Evolutionary conservation across 1,140 invertebrate genomes (phyloP).

Genomic region (Drosophila azteca): DNA sequence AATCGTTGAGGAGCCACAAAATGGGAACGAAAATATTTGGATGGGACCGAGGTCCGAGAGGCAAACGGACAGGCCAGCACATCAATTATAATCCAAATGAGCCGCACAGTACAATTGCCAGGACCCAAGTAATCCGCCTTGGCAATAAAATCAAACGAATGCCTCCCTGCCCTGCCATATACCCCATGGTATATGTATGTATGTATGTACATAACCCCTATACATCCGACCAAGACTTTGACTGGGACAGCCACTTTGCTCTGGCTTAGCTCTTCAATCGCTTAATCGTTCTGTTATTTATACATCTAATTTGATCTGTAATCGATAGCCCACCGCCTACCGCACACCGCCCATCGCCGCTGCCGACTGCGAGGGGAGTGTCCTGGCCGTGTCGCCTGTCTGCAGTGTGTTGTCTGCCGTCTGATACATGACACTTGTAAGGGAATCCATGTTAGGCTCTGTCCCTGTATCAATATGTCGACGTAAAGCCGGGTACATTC

Average conservation of each 20-base stretch:
- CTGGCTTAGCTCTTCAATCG: conserved; percentile 73
- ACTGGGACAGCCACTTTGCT: conserved; percentile 32
- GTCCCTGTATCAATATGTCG: conserved; percentile 25
- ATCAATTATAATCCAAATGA: conserved; percentile 82
- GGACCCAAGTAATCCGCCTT: conserved; percentile 63
- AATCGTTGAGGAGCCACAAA: conserved; percentile 1
- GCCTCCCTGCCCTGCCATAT: conserved; percentile 30
- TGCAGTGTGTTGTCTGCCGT: conserved; percentile 23
- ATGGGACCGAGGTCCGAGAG: conserved; percentile 28
- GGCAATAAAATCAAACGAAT: conserved; percentile 75
- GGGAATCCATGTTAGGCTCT: conserved; percentile 44
- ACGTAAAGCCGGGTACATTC: conserved; percentile 62
- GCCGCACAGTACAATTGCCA: conserved; percentile 61
- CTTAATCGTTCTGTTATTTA: conserved; percentile 81
- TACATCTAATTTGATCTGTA: conserved; percentile 81
- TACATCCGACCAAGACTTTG: conserved; percentile 1
- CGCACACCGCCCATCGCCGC: conserved; percentile 57
- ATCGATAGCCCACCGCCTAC: conserved; percentile 41
- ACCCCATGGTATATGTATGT: not conserved
- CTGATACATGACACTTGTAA: conserved; percentile 77
- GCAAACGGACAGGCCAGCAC: conserved; percentile 55
- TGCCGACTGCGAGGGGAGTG: conserved; percentile 15
- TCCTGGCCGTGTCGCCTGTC: conserved; percentile 11
- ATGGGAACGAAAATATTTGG: conserved; percentile 26
- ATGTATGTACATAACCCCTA: too few species aligned